These are phyloP conservation scores for Drosophila albomicans DNA, from an alignment of 1,140 invertebrate genomes.

Conservation along the genomic window DNA sequence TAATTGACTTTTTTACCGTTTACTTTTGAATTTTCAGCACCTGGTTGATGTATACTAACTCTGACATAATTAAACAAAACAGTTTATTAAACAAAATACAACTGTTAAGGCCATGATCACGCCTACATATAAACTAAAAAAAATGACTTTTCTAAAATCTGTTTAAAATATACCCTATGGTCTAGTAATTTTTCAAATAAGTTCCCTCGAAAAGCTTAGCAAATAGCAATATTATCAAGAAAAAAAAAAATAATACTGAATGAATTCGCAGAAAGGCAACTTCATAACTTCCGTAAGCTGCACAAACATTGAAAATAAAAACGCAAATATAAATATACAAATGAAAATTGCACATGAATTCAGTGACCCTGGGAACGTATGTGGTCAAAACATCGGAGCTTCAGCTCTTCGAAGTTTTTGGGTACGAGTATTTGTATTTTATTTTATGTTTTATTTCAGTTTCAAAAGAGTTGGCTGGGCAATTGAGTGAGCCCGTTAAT, in stretches of 20 bases:
- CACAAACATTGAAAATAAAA: conserved; percentile 35
- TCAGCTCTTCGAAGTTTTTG: background rate
- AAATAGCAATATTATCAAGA: conserved; percentile 35
- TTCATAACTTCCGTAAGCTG: conserved; percentile 58
- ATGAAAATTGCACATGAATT: conserved; percentile 69
- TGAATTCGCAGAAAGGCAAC: conserved; percentile 56
- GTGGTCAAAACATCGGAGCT: conserved; percentile 8
- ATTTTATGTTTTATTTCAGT: conserved; percentile 29
- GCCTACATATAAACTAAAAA: background rate
- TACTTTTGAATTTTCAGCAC: too few species aligned
- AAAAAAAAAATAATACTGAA: conserved; percentile 37
- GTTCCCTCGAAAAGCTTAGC: conserved; percentile 29
- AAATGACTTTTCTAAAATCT: background rate
- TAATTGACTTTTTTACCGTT: too few species aligned
- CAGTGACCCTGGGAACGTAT: conserved; percentile 51
- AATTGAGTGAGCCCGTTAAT: conserved; percentile 82
- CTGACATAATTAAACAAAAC: too few species aligned
- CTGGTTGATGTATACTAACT: too few species aligned
- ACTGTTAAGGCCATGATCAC: too few species aligned
- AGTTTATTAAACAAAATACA: too few species aligned
- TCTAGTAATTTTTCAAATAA: conserved; percentile 31
- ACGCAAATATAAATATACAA: conserved; percentile 9
- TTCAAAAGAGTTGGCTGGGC: conserved; percentile 48
- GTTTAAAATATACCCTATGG: conserved; percentile 5
- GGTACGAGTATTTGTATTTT: conserved; percentile 2